Base-by-base conservation (phyloP, 2,888 invertebrate species). In the Piscicola geometra region DNA sequence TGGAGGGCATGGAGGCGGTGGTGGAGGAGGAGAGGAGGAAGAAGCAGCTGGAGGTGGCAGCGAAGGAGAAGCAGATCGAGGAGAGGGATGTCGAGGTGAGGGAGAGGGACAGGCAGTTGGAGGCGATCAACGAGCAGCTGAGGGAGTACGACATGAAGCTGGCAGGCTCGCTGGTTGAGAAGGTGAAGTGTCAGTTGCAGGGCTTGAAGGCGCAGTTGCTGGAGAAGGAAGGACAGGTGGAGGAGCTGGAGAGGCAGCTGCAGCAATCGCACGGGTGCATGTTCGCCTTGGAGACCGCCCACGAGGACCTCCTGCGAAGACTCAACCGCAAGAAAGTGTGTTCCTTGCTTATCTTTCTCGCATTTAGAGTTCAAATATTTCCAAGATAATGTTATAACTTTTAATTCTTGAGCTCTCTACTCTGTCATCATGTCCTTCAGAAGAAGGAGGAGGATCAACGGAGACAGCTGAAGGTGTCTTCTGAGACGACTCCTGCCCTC, bases 11-110 rank as follows among this genome's bases (percentile, higher is more conserved):
- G 35, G 52, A 47, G 47, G 47, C 35, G 25, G 52, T 35, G 2
- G 66, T n/a, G 1, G 71, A 71, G 33, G 33, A 60, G 32, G 60
- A 71, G 41, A 35, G 30, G 33, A 56, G 28, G 60, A 75, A 70
- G 56, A n/a, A 70, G 0, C n/a, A 18, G n/a, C 70, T 70, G 12
- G 56, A 60, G n/a, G 66, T 71, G 25, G 41, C 28, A n/a, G 66
- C 56, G n/a, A 60, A 25, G 15, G 64, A 35, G n/a, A 69, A 47
- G 66, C 36, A 56, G n/a, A 9, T 56, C 3, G 60, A 56, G n/a
- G n/a, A 5, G 9, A 56, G n/a, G n/a, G n/a, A 21, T 3, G 60
- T n/a, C 3, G 60, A 56, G n/a, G 25, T 56, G 3, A 5, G 9
- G 3, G 60, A 56, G 21, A 56, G 25, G 25, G 60, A 56, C 25